phyloP scores from a whole-genome alignment of 2,888 invertebrate species.

The Miltochrista miniata region DNA sequence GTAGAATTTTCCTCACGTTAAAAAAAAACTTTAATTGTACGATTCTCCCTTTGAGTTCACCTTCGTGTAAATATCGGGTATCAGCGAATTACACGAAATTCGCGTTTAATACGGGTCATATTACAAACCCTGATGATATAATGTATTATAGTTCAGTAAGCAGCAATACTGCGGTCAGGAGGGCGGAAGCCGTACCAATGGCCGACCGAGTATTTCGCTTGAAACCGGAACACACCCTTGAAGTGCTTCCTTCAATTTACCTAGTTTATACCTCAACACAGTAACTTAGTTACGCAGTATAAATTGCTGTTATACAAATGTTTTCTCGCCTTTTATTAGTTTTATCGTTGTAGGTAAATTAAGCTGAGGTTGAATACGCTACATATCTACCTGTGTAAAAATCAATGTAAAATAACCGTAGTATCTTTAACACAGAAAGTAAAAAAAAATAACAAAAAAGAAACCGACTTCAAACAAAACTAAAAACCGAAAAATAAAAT shows the following conservation, averaged over 20 bases:
- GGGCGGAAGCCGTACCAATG: constrained; percentile 65
- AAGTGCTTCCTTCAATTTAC: constrained; percentile 74
- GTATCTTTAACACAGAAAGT: too few relatives aligned
- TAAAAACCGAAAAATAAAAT: too few relatives aligned
- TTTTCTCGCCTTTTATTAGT: background rate
- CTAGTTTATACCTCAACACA: constrained; percentile 55
- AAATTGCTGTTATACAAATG: constrained; percentile 19
- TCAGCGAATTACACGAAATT: constrained; percentile 24
- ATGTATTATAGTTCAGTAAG: constrained; percentile 16
- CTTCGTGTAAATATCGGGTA: constrained; percentile 2
- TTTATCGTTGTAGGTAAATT: constrained; percentile 4
- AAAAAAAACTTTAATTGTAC: too few relatives aligned
- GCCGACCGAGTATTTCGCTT: constrained; percentile 53
- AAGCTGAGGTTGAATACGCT: background rate
- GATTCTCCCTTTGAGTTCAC: background rate
- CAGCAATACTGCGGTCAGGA: constrained; percentile 53
- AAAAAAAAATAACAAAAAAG: too few relatives aligned
- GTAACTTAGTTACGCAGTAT: constrained; percentile 26
- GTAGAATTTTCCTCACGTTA: too few relatives aligned
- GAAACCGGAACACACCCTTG: constrained; percentile 76
- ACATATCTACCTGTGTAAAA: constrained; percentile 8
- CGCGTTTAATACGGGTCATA: constrained; percentile 13
- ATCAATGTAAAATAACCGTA: too few relatives aligned
- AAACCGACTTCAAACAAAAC: too few relatives aligned
- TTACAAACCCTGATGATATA: constrained; percentile 18